A percentile compares a stretch with the other conserved stretches of the same genome.
Conservation (phyloP, 2,113 vertebrate species). For the Choloepus hoffmanni region DNA sequence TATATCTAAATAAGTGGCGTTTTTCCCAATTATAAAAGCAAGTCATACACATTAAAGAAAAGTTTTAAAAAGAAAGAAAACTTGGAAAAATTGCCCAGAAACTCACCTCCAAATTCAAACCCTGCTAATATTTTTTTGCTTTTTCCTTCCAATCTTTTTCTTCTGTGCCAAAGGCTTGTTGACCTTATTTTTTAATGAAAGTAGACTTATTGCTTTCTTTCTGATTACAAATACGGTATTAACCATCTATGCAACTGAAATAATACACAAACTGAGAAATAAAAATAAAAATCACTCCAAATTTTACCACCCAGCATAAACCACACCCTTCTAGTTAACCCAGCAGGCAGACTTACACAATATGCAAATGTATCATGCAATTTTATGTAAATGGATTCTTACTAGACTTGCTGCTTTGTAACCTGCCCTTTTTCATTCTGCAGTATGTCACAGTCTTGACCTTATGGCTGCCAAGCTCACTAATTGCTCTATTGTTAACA, state of each 20-base stretch:
- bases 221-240: neutral
- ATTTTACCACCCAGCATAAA: neutral
- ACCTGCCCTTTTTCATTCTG: neutral
- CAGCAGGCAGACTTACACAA: accelerated
- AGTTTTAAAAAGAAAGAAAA: neutral
- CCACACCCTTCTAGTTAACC: neutral
- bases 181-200: constrained; percentile 20
- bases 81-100: neutral
- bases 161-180: neutral
- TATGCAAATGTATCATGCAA: accelerated
- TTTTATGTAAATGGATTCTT: neutral
- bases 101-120: neutral
- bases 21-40: constrained; percentile 45
- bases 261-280: neutral
- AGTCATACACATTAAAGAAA: constrained; percentile 3
- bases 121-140: neutral
- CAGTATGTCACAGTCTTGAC: neutral
- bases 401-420: neutral
- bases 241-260: neutral
- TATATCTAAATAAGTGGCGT: neutral
- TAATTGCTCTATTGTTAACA: neutral
- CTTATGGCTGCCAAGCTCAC: neutral
- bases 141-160: neutral
- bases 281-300: neutral
- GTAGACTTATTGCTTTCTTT: neutral